Percentiles rank a stretch among this genome's conserved stretches.
Conservation (phyloP, 2,888 invertebrate genomes). For the Sipunculus nudus region DNA sequence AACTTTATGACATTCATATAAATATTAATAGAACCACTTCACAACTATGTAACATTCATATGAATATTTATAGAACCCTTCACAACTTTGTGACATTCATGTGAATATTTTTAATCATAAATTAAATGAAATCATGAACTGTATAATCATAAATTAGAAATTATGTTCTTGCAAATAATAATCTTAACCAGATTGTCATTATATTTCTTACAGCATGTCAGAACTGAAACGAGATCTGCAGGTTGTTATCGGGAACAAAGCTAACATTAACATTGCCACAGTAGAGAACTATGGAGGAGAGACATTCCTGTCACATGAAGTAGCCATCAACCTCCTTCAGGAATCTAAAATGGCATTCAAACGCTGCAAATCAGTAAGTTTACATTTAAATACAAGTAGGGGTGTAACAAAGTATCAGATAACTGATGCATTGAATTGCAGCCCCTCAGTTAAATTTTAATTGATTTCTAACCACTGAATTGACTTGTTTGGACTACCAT, state of each 20-base stretch:
- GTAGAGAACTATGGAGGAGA: slow-evolving; percentile 97
- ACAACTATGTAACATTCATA: too few species aligned
- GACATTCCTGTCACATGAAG: slow-evolving; percentile 85
- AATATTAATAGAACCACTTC: too few species aligned
- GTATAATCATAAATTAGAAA: neutral
- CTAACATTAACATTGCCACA: slow-evolving; percentile 81
- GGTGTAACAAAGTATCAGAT: slow-evolving; percentile 26
- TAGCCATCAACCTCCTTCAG: slow-evolving; percentile 89
- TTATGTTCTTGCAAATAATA: too few species aligned
- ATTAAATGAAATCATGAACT: neutral
- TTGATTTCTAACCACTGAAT: too few species aligned
- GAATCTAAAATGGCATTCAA: slow-evolving; percentile 90
- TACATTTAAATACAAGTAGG: neutral
- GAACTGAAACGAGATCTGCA: slow-evolving; percentile 92
- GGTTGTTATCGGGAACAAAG: slow-evolving; percentile 83
- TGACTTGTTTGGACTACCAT: too few species aligned
- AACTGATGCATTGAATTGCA: too few species aligned
- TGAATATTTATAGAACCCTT: too few species aligned
- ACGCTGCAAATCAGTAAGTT: slow-evolving; percentile 80
- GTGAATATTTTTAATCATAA: neutral
- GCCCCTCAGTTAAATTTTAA: too few species aligned
- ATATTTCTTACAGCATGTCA: slow-evolving; percentile 75
- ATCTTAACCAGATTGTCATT: too few species aligned
- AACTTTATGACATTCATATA: too few species aligned
- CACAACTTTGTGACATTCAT: slow-evolving; percentile 7